Conservation (phyloP, 2,888 invertebrate genomes). For the Diachrysia chrysitis region DNA sequence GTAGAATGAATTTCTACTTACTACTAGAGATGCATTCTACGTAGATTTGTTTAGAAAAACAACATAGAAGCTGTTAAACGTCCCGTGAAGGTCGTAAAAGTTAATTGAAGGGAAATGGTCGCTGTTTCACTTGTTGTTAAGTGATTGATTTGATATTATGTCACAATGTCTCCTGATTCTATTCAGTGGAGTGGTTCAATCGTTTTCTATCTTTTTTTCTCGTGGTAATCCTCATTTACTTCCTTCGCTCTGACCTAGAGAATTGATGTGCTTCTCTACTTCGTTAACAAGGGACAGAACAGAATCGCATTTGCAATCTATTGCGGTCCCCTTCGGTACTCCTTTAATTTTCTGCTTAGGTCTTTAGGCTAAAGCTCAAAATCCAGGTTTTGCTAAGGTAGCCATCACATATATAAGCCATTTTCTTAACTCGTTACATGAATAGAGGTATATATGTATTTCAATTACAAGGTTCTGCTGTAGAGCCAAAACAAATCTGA, state of each 20-base stretch:
- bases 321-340: too few relatives aligned
- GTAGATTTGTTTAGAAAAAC: background rate
- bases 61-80: slow-evolving; percentile 3
- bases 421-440: too few relatives aligned
- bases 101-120: slow-evolving; percentile 5
- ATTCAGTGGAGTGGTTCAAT: background rate
- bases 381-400: too few relatives aligned
- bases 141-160: slow-evolving; percentile 2
- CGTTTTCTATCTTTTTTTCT: background rate
- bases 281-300: too few relatives aligned
- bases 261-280: background rate
- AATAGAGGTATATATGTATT: too few relatives aligned
- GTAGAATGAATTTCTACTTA: too few relatives aligned
- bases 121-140: slow-evolving; percentile 2
- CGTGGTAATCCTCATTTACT: background rate
- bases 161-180: background rate
- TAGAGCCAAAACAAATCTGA: too few relatives aligned
- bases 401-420: too few relatives aligned
- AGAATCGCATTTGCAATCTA: too few relatives aligned
- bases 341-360: too few relatives aligned
- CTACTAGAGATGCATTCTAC: background rate
- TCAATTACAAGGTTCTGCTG: too few relatives aligned
- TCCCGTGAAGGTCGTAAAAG: slow-evolving; percentile 3
- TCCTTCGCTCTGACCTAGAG: background rate
- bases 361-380: too few relatives aligned